Evolutionary conservation across 1,140 invertebrate genomes (phyloP).

Genomic region (Dreissena rostriformis): DNA sequence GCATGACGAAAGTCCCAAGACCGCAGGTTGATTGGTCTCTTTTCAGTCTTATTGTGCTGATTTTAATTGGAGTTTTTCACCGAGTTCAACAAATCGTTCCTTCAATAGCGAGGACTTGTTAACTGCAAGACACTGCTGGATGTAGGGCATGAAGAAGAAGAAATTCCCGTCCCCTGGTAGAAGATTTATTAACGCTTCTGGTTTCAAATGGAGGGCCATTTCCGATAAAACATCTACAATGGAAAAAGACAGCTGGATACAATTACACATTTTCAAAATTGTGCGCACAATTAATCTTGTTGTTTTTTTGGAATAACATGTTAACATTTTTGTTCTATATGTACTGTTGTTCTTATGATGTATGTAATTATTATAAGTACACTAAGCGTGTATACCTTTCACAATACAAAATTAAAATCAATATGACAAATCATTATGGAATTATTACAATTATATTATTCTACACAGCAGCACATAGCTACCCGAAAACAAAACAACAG

Average conservation of each 20-base stretch:
- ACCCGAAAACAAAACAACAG: too few species aligned
- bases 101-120: constrained; percentile 16
- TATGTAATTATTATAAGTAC: too few species aligned
- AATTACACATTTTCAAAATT: background rate
- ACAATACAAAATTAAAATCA: too few species aligned
- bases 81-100: constrained; percentile 10
- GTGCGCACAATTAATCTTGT: background rate
- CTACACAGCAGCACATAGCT: too few species aligned
- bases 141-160: constrained; percentile 52
- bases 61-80: background rate
- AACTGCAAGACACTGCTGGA: constrained; percentile 23
- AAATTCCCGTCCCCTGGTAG: constrained; percentile 43
- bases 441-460: too few species aligned
- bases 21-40: too few species aligned
- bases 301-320: too few species aligned
- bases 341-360: too few species aligned
- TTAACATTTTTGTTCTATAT: too few species aligned
- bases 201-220: constrained; percentile 26
- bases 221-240: constrained; percentile 42
- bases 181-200: constrained; percentile 33
- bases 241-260: background rate
- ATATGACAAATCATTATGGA: too few species aligned
- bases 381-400: too few species aligned
- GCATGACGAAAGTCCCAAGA: too few species aligned
- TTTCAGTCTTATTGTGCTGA: background rate